Evolutionary conservation across 2,888 invertebrate genomes (phyloP).

Genomic region (Rotaria magnacalcarata): DNA sequence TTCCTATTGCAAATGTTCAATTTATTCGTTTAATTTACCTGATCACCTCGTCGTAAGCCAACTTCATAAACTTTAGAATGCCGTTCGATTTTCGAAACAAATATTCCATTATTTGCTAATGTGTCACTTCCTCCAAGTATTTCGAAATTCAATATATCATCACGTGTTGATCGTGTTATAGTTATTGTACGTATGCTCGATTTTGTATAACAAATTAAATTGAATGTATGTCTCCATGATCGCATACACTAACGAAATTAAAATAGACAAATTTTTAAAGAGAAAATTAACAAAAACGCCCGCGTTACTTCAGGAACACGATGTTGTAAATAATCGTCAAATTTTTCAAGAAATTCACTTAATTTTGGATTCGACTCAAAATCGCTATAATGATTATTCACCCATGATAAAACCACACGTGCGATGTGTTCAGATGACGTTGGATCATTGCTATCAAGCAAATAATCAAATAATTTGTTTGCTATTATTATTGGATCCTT

Average conservation of each 20-base stretch:
- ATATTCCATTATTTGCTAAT: constrained; percentile 74
- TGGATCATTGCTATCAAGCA: constrained; percentile 49
- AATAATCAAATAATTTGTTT: constrained; percentile 53
- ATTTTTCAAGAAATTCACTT: constrained; percentile 90
- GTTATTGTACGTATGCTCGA: constrained; percentile 85
- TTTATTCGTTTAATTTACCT: constrained; percentile 57
- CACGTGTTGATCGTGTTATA: constrained; percentile 81
- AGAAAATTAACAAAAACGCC: too few species aligned
- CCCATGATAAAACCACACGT: constrained; percentile 91
- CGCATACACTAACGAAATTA: not conserved
- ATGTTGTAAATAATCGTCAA: constrained; percentile 57
- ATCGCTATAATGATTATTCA: constrained; percentile 69
- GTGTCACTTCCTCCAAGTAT: constrained; percentile 77
- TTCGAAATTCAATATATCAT: constrained; percentile 65
- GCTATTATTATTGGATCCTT: constrained; percentile 65
- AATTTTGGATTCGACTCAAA: constrained; percentile 77
- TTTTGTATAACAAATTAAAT: constrained; percentile 94
- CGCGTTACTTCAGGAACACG: not conserved
- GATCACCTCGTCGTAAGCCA: constrained; percentile 90
- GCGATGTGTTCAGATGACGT: constrained; percentile 69
- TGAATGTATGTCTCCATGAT: constrained; percentile 65
- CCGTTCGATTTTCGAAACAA: constrained; percentile 85
- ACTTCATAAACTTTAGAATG: constrained; percentile 89
- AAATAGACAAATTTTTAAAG: too few species aligned
- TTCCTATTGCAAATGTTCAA: too few species aligned